Evolutionary conservation across 2,888 invertebrate species (phyloP), one percentile per base, ranked within the genome.

Genomic region (Hylaea fasciaria): DNA sequence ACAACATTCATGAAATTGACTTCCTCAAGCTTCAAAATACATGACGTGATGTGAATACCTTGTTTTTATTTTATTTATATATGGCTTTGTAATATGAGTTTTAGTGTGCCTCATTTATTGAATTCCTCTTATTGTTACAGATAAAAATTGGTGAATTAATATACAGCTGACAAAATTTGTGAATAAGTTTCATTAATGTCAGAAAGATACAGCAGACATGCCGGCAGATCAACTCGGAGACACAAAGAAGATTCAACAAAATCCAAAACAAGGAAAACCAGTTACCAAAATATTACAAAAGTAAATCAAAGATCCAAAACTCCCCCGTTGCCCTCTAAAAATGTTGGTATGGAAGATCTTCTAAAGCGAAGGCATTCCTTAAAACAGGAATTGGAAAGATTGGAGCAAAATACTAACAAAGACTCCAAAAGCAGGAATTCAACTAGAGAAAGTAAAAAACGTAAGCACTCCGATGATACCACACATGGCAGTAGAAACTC

Each of bases 311-410:
- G 86, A 57, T 80, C 85, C 29, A 87, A 76, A 76, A 91, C 91
- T 62, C 91, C 91, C 68, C 91, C 91, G 58, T 73, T 89, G 45
- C 87, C 89, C 29, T 63, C 69, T 57, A 64, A 77, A 73, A 69
- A 72, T 69, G 56, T 73, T 74, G 83, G 80, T 63, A 81, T 91
- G 59, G 85, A 87, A 71, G 87, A 90, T 61, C 77, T 91, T 55
- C 70, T 91, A 52, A 85, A 78, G 70, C 80, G 85, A 78, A 80
- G 89, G 67, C 78, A 89, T 68, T 75, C 78, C 64, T 78, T 91
- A 29, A 83, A 83, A 74, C 66, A 84, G 50, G 83, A 91, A 72
- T 73, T 91, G 45, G 76, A 86, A 67, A 82, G 78, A 73, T 53
- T 70, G 80, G 86, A 39, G 70, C 72, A 54, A 80, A 80, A 65